Percentiles rank a stretch among this genome's conserved stretches.
Evolutionary conservation across 2,113 vertebrate genomes (phyloP).

Genomic region (Amia ocellicauda): DNA sequence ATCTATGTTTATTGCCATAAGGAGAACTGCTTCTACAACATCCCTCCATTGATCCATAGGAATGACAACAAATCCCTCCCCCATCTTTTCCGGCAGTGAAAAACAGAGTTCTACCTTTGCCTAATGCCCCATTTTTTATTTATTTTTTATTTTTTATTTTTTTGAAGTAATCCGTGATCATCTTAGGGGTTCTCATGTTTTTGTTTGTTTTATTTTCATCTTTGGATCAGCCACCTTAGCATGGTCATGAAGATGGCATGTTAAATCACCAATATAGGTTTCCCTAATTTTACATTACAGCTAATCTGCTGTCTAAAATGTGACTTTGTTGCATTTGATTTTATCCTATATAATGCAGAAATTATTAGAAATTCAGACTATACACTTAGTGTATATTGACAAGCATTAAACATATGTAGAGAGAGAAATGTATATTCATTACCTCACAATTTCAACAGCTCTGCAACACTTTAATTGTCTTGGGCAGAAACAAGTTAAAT

Average conservation of each 20-base stretch:
- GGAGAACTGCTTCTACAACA: constrained; percentile 23
- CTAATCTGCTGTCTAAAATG: no score
- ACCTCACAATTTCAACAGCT: no score
- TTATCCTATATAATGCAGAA: no score
- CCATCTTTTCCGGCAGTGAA: constrained; percentile 7
- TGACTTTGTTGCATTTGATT: no score
- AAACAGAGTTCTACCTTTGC: constrained; percentile 7
- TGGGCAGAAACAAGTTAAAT: no score
- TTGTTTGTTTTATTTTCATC: constrained; percentile 17
- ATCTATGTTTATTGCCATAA: constrained; percentile 11
- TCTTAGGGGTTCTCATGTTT: constrained; percentile 14
- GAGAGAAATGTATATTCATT: no score
- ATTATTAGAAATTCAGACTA: no score
- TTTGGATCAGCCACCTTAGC: constrained; percentile 30
- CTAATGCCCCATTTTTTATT: constrained; percentile 17
- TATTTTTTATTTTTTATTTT: constrained; percentile 6
- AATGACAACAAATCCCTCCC: constrained; percentile 21
- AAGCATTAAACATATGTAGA: no score
- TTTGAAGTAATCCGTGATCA: constrained; percentile 17
- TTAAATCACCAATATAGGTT: constrained; percentile 9
- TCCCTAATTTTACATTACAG: no score
- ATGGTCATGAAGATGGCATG: constrained; percentile 33
- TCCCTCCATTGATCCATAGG: constrained; percentile 11
- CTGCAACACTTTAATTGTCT: no score
- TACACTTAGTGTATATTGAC: no score